Conservation (phyloP, 2,888 invertebrate species). For the Invenusta paracnida region DNA sequence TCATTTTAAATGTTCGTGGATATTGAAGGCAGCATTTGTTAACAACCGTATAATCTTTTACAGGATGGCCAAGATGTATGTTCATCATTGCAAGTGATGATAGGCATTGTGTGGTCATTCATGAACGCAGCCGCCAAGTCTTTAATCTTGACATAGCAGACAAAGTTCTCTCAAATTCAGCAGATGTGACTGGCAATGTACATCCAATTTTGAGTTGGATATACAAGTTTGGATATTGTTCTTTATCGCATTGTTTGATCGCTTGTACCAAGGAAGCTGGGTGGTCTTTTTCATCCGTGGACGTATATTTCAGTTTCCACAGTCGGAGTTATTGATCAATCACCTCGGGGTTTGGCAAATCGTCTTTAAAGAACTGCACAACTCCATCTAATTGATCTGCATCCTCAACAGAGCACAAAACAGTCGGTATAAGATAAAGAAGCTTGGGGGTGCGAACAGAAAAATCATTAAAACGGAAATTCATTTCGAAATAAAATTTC, state of each 20-base stretch:
- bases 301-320: not conserved
- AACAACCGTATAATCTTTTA: not conserved
- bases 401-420: conserved; percentile 19
- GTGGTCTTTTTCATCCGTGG: not conserved
- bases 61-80: not conserved
- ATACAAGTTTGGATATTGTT: conserved; percentile 6
- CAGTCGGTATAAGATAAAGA: conserved; percentile 13
- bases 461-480: conserved; percentile 19
- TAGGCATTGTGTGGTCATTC: conserved; percentile 18
- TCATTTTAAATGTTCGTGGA: conserved; percentile 6
- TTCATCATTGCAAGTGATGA: conserved; percentile 17
- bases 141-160: not conserved
- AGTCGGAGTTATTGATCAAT: not conserved
- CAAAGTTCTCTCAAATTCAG: not conserved
- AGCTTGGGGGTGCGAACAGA: conserved; percentile 5
- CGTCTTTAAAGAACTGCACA: not conserved
- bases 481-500: not conserved
- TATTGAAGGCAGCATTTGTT: conserved; percentile 8
- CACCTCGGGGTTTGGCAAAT: not conserved
- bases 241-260: conserved; percentile 22
- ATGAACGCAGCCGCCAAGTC: conserved; percentile 13
- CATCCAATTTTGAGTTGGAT: conserved; percentile 3
- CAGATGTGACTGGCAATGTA: conserved; percentile 10
- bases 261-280: not conserved
- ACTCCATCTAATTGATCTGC: not conserved